phyloP scores from a whole-genome alignment of 53 echinoderm and acorn worm species.

The Apostichopus leukothele region DNA sequence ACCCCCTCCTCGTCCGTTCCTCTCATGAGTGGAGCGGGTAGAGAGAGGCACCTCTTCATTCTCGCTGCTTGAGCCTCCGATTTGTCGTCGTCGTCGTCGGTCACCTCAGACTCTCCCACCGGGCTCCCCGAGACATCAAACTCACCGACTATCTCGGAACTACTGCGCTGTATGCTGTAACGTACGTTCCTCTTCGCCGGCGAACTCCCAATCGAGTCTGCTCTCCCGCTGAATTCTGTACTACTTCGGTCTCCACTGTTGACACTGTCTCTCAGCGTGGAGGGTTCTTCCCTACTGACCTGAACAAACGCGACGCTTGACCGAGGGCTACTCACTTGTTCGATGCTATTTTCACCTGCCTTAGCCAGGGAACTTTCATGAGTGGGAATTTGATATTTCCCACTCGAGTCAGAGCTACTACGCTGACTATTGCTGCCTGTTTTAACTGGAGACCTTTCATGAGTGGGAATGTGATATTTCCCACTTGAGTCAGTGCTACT shows the following conservation, averaged over 20 bases:
- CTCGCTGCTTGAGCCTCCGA: background rate
- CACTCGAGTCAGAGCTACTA: background rate
- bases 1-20: background rate
- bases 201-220: background rate
- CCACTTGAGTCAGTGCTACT: background rate
- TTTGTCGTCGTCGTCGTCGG: background rate
- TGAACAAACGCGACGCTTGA: background rate
- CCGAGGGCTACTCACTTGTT: background rate
- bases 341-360: background rate
- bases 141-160: constrained; percentile 10
- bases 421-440: background rate
- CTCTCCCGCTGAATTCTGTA: background rate
- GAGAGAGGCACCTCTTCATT: constrained; percentile 24
- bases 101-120: background rate
- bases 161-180: background rate
- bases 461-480: background rate
- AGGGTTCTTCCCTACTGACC: background rate
- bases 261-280: background rate
- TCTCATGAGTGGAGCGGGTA: background rate
- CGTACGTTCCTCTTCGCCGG: background rate
- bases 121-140: background rate
- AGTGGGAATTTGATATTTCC: background rate
- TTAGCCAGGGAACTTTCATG: background rate
- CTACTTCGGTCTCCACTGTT: background rate
- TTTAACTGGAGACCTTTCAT: background rate